Base-by-base conservation (phyloP, 2,888 invertebrate species). In the Argyresthia albistria region DNA sequence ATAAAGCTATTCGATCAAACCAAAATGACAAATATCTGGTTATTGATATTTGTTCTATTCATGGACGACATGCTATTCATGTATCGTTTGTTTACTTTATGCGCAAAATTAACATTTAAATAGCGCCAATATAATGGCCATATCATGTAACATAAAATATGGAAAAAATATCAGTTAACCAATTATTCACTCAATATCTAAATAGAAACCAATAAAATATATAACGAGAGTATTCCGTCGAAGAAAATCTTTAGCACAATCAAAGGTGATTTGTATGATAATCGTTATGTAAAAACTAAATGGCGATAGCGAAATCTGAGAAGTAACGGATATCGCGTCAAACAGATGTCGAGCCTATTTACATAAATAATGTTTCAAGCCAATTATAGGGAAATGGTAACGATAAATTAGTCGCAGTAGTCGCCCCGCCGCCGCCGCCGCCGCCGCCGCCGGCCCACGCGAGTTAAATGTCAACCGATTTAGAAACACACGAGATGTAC, bases 361-460 rank as follows among this genome's bases (percentile, higher is more conserved):
- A 46, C 54, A 50, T 53, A 56, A 54, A 50, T 53, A 48, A 56
- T 58, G 57, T 58, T 58, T 57, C 55, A 50, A 35, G 43, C 51
- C 56, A 56, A 56, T 57, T 55, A 56, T 53, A 53, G 48, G n/a
- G 42, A 45, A 53, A 55, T 53, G 39, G 49, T 54, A 55, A 48
- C 52, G 52, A 52, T 54, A 57, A 54, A 54, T 55, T 49, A 10
- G 53, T 52, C 53, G 47, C 54, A 54, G 57, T 49, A 57, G 55
- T 54, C 16, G 42, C 51, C 36, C 35, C 55, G 48, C 57, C 55
- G 47, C 56, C 57, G 50, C 47, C 36, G 10, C n/a, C n/a, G n/a
- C n/a, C n/a, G n/a, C n/a, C n/a, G n/a, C n/a, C n/a, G 25, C 25
- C 25, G 35, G 15, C 37, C 37, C 35, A 50, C 36, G 35, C 43